Evolutionary conservation across 2,113 vertebrate genomes (phyloP).

Genomic region (Ciconia stormi): DNA sequence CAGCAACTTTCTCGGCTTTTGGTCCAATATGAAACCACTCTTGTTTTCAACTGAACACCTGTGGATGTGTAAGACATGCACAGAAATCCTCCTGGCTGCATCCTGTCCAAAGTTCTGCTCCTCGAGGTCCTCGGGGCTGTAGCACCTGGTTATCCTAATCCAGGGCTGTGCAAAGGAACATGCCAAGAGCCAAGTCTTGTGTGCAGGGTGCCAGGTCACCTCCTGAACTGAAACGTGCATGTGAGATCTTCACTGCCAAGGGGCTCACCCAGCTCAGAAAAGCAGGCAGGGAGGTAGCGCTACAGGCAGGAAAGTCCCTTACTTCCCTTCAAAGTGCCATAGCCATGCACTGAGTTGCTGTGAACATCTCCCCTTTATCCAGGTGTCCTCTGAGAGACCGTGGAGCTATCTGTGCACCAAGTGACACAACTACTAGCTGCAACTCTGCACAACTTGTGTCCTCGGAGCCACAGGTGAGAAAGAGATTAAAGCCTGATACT

Average conservation of each 20-base stretch:
- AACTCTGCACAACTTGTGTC: not conserved
- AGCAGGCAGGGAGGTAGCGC: not conserved
- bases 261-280: not conserved
- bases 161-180: not conserved
- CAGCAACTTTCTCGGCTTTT: not conserved
- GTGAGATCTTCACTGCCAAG: not conserved
- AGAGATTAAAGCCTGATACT: not conserved
- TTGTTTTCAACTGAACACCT: not conserved
- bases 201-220: not conserved
- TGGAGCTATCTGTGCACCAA: not conserved
- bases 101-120: not conserved
- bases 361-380: not conserved
- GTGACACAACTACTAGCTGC: not conserved
- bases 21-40: not conserved
- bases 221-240: fast-evolving
- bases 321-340: not conserved
- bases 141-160: not conserved
- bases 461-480: not conserved
- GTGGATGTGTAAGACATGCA: not conserved
- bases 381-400: not conserved
- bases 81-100: not conserved
- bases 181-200: fast-evolving
- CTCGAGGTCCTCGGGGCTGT: not conserved
- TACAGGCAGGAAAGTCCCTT: not conserved
- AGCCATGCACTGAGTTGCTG: fast-evolving